Evolutionary conservation across 2,113 vertebrate genomes (phyloP).

Genomic region (Macquaria australasica): DNA sequence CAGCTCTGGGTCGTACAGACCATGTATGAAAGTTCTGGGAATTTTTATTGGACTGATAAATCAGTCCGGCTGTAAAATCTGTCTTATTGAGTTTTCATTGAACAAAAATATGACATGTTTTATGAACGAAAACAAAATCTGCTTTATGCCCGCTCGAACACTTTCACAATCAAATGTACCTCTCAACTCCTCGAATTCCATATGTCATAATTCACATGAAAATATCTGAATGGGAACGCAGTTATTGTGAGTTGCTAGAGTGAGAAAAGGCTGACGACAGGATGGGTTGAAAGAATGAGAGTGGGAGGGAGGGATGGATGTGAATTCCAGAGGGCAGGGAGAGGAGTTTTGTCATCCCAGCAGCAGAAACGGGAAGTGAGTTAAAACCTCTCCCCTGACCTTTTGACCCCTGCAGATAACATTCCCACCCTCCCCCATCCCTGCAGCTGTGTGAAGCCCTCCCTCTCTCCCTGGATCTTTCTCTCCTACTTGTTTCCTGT

Average conservation of each 20-base stretch:
- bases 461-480: constrained; percentile 43
- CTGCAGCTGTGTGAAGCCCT: constrained; percentile 64
- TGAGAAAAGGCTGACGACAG: constrained; percentile 14
- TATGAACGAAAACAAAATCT: not conserved
- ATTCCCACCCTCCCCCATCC: constrained; percentile 80
- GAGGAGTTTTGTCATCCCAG: constrained; percentile 75
- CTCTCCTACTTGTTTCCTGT: constrained; percentile 52
- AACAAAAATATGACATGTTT: not conserved
- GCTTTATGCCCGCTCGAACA: too few species aligned
- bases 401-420: constrained; percentile 78
- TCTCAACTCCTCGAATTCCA: not conserved
- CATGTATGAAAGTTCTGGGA: too few species aligned
- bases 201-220: not conserved
- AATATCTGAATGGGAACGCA: constrained; percentile 19
- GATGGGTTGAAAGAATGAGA: constrained; percentile 44
- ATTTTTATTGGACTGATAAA: not conserved
- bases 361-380: constrained; percentile 84
- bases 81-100: not conserved
- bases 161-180: too few species aligned
- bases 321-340: constrained; percentile 77
- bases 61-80: not conserved
- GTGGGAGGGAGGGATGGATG: constrained; percentile 50
- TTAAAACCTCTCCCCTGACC: constrained; percentile 80
- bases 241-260: not conserved
- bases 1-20: not conserved